Base-by-base conservation (phyloP, 2,888 invertebrate genomes). In the Euproctis similis region DNA sequence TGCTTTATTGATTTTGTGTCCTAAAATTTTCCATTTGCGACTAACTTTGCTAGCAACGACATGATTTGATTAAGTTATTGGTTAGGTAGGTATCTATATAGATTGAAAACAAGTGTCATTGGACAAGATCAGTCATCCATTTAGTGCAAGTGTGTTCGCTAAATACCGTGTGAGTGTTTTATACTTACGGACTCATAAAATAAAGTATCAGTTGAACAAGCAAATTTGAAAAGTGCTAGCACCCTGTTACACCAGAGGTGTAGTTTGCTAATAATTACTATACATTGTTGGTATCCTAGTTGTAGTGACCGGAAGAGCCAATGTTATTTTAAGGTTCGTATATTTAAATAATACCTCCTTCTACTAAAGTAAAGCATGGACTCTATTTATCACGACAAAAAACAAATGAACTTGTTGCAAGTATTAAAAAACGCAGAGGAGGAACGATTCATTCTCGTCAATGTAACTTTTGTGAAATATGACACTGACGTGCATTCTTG, bases 291-390 rank as follows among this genome's bases (percentile, higher is more conserved):
- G 64, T 69, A 71, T 59, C 64, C 57, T 58, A 62, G 59, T 50
- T 50, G 42, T 46, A 63, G 55, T 65, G 67, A 69, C 69, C 70
- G 71, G 71, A 75, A 73, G 71, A 72, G 71, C 73, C 70, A 81
- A 82, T 82, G 81, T 70, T 78, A 73, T 76, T 73, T 71, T 80
- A 76, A 78, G 80, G 81, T 81, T 65, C 43, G 72, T 64, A 31
- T 23, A 39, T n/a, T n/a, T n/a, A n/a, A n/a, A n/a, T 39, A 48
- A 41, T 39, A 54, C 46, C 42, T 54, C 42, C 28, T 29, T 47
- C 38, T 37, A 53, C 44, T 50, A 46, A 41, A 42, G 41, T 37
- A 39, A 53, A 48, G 39, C 41, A 38, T n/a, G n/a, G n/a, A n/a
- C n/a, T n/a, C n/a, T n/a, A n/a, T n/a, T n/a, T n/a, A n/a, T n/a